Conservation (phyloP, 2,888 invertebrate species). For the Campopleginae sp. region DNA sequence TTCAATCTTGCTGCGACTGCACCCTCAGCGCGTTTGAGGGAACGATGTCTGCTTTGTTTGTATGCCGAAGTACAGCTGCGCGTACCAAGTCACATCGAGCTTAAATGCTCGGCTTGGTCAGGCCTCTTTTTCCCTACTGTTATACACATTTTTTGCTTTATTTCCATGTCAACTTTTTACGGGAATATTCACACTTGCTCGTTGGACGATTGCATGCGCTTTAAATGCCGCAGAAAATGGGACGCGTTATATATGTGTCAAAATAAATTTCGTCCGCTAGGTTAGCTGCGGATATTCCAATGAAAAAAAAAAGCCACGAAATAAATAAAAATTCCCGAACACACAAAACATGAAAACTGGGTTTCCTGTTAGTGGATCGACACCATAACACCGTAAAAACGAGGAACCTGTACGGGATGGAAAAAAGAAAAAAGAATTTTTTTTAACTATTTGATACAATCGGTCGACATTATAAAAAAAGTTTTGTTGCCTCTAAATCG, state of each 20-base stretch:
- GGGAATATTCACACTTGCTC: conserved; percentile 1
- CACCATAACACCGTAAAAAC: background rate
- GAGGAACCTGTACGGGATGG: background rate
- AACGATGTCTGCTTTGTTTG: conserved; percentile 22
- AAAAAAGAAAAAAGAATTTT: background rate
- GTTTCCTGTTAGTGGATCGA: background rate
- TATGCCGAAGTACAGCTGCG: conserved; percentile 9
- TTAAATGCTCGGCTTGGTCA: conserved; percentile 12
- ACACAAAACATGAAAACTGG: background rate
- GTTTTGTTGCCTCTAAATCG: background rate
- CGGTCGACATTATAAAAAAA: background rate
- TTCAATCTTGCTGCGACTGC: conserved; percentile 27
- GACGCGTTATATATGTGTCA: background rate
- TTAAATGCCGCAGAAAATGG: background rate
- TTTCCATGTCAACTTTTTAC: conserved; percentile 5
- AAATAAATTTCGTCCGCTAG: background rate
- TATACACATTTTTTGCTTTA: background rate
- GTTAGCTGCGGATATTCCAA: background rate
- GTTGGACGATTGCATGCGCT: background rate
- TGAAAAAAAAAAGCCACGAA: background rate
- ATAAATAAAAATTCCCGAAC: background rate
- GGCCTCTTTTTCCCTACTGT: background rate
- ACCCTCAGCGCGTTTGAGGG: conserved; percentile 1
- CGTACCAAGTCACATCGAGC: conserved; percentile 30
- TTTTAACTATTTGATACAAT: background rate